Evolutionary conservation across 1,140 invertebrate genomes (phyloP).

Genomic region (Steinernema khuongi): DNA sequence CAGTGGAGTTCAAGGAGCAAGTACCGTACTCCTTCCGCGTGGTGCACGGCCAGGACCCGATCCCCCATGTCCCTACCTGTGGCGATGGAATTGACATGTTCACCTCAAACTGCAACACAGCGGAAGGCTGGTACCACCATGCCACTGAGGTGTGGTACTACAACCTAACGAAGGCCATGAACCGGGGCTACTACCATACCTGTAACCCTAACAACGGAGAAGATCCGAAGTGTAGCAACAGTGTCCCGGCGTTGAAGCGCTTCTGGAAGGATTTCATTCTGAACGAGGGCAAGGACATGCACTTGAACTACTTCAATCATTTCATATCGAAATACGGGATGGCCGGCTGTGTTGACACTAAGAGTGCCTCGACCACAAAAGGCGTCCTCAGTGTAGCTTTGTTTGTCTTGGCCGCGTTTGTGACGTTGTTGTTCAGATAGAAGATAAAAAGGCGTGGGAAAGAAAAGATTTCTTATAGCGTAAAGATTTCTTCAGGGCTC

Average conservation of each 20-base stretch:
- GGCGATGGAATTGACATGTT: not conserved
- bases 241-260: not conserved
- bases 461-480: no score
- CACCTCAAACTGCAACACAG: not conserved
- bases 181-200: not conserved
- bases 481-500: no score
- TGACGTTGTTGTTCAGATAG: not conserved
- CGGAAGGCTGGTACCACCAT: not conserved
- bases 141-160: not conserved
- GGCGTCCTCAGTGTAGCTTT: not conserved
- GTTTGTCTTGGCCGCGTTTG: not conserved
- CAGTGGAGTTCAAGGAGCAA: not conserved
- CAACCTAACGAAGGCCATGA: not conserved
- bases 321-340: constrained; percentile 3
- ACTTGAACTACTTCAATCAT: constrained; percentile 4
- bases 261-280: not conserved
- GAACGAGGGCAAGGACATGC: not conserved
- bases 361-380: not conserved
- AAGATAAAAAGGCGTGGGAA: not conserved
- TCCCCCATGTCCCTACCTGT: not conserved
- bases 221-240: not conserved
- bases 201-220: not conserved
- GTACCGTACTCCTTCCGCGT: not conserved
- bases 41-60: not conserved
- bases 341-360: not conserved